phyloP scores from a whole-genome alignment of 1,140 invertebrate genomes.

The Copidosoma floridanum region DNA sequence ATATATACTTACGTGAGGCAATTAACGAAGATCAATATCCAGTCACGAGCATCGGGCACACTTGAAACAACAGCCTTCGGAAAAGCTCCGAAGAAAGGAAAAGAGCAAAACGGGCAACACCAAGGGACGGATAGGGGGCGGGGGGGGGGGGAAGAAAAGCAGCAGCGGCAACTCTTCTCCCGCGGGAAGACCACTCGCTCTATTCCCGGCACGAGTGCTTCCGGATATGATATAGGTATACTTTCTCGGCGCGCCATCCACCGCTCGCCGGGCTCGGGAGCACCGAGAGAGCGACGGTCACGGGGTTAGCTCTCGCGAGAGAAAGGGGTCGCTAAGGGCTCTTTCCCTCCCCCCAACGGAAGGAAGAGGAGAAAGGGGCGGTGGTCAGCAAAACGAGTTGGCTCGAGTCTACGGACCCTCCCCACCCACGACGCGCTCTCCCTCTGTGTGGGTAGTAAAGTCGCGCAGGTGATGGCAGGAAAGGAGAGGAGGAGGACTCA shows the following conservation, averaged over 20 bases:
- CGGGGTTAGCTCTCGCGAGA: constrained; percentile 40
- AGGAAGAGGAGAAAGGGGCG: no score
- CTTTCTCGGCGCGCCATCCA: constrained; percentile 49
- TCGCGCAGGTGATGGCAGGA: constrained; percentile 19
- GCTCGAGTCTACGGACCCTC: no score
- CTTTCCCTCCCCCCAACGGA: no score
- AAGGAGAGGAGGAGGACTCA: constrained; percentile 14
- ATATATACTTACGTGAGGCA: background rate
- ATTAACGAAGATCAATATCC: background rate
- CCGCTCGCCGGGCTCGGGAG: constrained; percentile 27
- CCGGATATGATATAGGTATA: no score
- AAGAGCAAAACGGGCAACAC: background rate
- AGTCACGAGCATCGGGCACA: background rate
- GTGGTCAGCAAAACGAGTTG: no score
- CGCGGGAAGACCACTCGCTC: constrained; percentile 39
- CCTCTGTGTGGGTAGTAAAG: no score
- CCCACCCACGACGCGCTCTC: no score
- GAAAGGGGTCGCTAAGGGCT: no score
- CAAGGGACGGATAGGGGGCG: background rate
- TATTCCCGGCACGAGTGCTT: constrained; percentile 49
- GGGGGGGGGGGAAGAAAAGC: constrained; percentile 5
- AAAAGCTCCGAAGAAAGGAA: background rate
- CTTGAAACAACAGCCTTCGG: background rate
- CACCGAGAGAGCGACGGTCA: no score
- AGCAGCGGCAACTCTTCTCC: background rate